phyloP scores from a whole-genome alignment of 2,797 vertebrate genomes.

The Syndactyla subalaris region DNA sequence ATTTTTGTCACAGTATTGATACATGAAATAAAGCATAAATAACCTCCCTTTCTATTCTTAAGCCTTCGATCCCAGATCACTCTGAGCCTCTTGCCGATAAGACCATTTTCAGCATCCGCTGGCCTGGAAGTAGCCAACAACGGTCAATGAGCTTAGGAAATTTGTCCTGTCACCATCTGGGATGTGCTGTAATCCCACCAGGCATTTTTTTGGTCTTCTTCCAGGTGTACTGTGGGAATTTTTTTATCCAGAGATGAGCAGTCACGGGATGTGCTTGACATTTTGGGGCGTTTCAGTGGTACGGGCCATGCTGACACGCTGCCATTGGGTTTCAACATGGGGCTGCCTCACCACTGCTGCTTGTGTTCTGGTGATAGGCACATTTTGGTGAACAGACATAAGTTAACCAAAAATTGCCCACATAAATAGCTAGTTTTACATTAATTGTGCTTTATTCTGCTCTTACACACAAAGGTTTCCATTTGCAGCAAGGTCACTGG shows the following conservation, averaged over 20 bases:
- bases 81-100: neutral
- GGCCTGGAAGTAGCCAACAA: neutral
- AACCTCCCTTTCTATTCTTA: slow-evolving; percentile 58
- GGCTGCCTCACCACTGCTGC: neutral
- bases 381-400: neutral
- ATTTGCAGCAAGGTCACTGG: neutral
- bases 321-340: neutral
- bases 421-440: neutral
- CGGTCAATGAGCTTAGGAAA: neutral
- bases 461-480: neutral
- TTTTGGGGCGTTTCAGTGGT: neutral
- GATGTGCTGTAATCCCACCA: neutral
- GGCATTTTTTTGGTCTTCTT: neutral
- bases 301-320: accelerated
- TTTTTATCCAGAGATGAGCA: neutral
- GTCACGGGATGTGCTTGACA: accelerated
- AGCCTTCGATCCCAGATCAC: slow-evolving; percentile 37
- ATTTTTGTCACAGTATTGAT: slow-evolving; percentile 51
- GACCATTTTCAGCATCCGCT: neutral
- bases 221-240: neutral
- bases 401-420: neutral
- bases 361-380: neutral
- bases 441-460: neutral
- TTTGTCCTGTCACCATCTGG: slow-evolving; percentile 14
- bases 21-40: slow-evolving; percentile 57